Evolutionary conservation across 2,797 vertebrate genomes (phyloP).

Genomic region (Mionectes olivaceus): DNA sequence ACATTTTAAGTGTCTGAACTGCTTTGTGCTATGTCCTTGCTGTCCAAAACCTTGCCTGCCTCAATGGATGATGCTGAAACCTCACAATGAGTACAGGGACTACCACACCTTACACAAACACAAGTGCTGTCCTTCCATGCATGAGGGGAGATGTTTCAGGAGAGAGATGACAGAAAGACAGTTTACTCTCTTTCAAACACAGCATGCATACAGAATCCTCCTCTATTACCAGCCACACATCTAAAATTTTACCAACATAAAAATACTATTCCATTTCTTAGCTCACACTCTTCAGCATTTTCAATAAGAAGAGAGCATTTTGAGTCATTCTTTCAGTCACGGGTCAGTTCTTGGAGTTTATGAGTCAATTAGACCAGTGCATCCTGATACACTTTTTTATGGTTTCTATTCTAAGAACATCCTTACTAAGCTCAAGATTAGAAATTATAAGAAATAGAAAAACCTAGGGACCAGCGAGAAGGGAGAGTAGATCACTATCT

Average conservation of each 20-base stretch:
- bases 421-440: background rate
- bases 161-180: background rate
- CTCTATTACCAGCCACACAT: background rate
- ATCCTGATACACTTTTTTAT: background rate
- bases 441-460: constrained; percentile 29
- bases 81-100: background rate
- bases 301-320: background rate
- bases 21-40: background rate
- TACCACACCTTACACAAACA: background rate
- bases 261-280: background rate
- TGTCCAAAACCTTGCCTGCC: background rate
- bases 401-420: constrained; percentile 32
- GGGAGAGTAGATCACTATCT: background rate
- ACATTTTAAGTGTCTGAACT: background rate
- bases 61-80: background rate
- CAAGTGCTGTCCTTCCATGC: accelerated
- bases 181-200: background rate
- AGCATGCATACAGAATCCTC: background rate
- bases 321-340: constrained; percentile 48
- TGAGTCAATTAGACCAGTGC: constrained; percentile 10
- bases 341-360: background rate
- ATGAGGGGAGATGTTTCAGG: background rate
- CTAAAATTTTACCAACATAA: background rate
- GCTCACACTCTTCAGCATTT: background rate
- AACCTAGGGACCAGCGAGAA: background rate